phyloP scores from a whole-genome alignment of 2,797 vertebrate species.

The Chaetodon trifasciatus region DNA sequence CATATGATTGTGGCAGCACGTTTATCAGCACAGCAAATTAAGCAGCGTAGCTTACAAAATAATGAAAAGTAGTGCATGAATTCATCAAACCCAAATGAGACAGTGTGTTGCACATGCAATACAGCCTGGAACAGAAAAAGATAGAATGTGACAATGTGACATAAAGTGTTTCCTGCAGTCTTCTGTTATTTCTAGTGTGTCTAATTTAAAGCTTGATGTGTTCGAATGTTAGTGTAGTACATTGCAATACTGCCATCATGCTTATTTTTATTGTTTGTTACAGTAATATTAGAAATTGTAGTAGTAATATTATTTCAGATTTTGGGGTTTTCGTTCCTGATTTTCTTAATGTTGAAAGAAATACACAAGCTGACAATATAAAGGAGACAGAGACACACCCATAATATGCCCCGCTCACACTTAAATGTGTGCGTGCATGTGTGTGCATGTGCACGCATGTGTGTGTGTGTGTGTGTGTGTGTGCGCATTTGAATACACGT shows the following conservation, averaged over 20 bases:
- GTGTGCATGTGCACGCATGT: background rate
- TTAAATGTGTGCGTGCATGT: background rate
- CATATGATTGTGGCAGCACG: conserved; percentile 36
- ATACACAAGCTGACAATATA: background rate
- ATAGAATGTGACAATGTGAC: background rate
- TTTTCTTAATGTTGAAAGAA: conserved; percentile 7
- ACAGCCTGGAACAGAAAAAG: background rate
- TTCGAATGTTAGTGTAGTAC: background rate
- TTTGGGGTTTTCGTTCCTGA: background rate
- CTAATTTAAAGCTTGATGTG: background rate
- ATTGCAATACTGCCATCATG: background rate
- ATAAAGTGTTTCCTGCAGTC: background rate
- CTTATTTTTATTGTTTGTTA: background rate
- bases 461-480: background rate
- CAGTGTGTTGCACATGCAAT: background rate
- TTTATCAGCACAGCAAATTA: conserved; percentile 42
- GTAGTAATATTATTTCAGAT: background rate
- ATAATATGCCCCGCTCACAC: conserved; percentile 1
- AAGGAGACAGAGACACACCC: conserved; percentile 17
- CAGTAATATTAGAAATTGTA: background rate
- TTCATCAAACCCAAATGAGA: conserved; percentile 9
- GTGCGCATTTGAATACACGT: background rate
- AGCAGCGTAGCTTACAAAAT: conserved; percentile 6
- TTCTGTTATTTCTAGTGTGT: background rate
- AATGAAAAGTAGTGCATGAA: conserved; percentile 29